Percentiles rank a stretch among this genome's conserved stretches.
Evolutionary conservation across 1,140 invertebrate genomes (phyloP).

Genomic region (Glossosoma conforme): DNA sequence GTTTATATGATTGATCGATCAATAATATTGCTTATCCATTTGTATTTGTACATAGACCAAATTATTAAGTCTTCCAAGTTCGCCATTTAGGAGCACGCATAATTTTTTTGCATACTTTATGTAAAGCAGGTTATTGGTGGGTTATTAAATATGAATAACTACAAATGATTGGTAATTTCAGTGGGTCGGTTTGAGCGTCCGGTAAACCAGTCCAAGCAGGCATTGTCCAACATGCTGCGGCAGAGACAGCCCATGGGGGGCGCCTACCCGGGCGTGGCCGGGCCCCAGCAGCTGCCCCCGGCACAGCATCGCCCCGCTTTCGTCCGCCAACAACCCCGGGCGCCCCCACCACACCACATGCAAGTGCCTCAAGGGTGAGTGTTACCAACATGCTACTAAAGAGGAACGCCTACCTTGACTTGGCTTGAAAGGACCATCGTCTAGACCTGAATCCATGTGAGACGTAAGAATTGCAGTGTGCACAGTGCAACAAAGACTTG

Average conservation of each 20-base stretch:
- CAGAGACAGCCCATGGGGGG: constrained; percentile 52
- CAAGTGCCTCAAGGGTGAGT: constrained; percentile 22
- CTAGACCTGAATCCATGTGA: no score
- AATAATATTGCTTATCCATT: no score
- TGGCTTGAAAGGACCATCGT: no score
- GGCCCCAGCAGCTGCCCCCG: constrained; percentile 39
- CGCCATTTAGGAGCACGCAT: background rate
- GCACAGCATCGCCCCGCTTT: constrained; percentile 40
- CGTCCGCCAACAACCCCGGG: constrained; percentile 25
- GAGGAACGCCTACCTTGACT: no score
- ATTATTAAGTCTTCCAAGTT: no score
- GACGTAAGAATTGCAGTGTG: no score
- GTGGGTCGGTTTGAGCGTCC: constrained; percentile 65
- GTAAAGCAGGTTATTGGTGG: background rate
- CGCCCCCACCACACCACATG: constrained; percentile 31
- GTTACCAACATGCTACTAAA: no score
- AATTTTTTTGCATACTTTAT: no score
- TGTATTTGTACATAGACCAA: no score
- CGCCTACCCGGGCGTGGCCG: constrained; percentile 39
- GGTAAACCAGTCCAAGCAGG: constrained; percentile 74
- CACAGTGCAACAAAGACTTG: no score
- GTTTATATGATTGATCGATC: no score
- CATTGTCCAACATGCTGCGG: constrained; percentile 79
- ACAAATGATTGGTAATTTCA: constrained; percentile 30
- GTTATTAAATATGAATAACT: constrained; percentile 4